phyloP scores from a whole-genome alignment of 2,888 invertebrate genomes.

The Leuctra nigra region DNA sequence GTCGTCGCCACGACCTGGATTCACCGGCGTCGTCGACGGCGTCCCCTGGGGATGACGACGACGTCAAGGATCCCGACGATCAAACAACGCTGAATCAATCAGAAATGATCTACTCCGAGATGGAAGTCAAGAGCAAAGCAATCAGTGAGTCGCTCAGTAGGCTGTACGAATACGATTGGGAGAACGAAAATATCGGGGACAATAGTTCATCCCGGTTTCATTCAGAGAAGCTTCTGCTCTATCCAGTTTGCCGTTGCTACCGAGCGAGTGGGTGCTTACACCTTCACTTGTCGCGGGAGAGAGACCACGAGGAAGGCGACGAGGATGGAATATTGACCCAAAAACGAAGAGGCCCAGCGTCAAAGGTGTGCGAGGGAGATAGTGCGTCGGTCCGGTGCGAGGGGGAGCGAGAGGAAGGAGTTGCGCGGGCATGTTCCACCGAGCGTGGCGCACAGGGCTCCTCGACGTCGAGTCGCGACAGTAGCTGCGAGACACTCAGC shows the following conservation, averaged over 20 bases:
- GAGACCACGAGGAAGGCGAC: neutral
- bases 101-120: no score
- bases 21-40: neutral
- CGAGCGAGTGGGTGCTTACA: constrained; percentile 8
- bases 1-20: neutral
- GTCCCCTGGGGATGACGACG: neutral
- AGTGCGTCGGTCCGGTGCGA: no score
- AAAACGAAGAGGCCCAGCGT: constrained; percentile 4
- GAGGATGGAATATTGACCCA: constrained; percentile 10
- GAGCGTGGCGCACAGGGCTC: neutral
- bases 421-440: no score
- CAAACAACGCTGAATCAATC: no score
- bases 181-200: neutral
- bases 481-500: no score
- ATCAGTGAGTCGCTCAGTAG: neutral
- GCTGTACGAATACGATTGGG: constrained; percentile 1
- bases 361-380: no score
- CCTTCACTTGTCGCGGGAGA: constrained; percentile 2
- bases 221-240: neutral
- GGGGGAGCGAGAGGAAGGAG: no score
- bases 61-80: neutral
- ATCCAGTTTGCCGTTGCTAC: neutral
- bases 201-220: neutral
- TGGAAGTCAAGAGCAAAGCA: no score
- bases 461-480: neutral